These are phyloP conservation scores for Danio rerio DNA, from an alignment of 2,113 vertebrate genomes.

Conservation along the genomic window DNA sequence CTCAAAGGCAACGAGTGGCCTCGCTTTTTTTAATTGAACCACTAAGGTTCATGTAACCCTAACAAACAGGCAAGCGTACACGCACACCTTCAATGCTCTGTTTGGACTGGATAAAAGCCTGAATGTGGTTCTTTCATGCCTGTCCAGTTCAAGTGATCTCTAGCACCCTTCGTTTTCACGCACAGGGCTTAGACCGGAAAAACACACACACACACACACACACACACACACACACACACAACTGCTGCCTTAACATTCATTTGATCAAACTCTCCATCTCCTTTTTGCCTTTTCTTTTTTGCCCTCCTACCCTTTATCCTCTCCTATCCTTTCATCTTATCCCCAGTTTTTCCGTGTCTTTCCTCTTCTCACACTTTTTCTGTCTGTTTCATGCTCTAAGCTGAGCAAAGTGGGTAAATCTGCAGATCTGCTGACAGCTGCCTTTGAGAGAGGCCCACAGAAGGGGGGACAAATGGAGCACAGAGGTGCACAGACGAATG, in stretches of 20 bases:
- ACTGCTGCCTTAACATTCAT: slow-evolving; percentile 27
- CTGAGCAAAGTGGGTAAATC: slow-evolving; percentile 58
- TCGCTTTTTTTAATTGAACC: neutral
- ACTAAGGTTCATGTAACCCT: slow-evolving; percentile 28
- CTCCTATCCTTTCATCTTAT: slow-evolving; percentile 2
- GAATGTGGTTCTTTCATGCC: slow-evolving; percentile 53
- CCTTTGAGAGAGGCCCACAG: slow-evolving; percentile 58
- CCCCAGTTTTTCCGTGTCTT: slow-evolving; percentile 30
- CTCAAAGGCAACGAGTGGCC: neutral
- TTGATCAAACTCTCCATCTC: neutral
- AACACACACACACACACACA: slow-evolving; percentile 16
- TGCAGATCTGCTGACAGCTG: slow-evolving; percentile 59
- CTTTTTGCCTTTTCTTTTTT: slow-evolving; percentile 3
- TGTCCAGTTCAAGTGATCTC: slow-evolving; percentile 57
- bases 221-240: neutral
- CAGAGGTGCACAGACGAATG: slow-evolving; percentile 33
- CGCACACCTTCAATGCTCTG: slow-evolving; percentile 19
- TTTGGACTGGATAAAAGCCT: slow-evolving; percentile 45
- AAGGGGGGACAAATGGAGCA: slow-evolving; percentile 2
- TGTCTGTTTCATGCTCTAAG: slow-evolving; percentile 19
- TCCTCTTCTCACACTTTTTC: slow-evolving; percentile 20
- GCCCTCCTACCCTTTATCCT: neutral
- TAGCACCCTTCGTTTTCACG: slow-evolving; percentile 35
- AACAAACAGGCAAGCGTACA: neutral
- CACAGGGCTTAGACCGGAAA: slow-evolving; percentile 61